phyloP scores from a whole-genome alignment of 2,113 vertebrate genomes.

The Prolemur simus region DNA sequence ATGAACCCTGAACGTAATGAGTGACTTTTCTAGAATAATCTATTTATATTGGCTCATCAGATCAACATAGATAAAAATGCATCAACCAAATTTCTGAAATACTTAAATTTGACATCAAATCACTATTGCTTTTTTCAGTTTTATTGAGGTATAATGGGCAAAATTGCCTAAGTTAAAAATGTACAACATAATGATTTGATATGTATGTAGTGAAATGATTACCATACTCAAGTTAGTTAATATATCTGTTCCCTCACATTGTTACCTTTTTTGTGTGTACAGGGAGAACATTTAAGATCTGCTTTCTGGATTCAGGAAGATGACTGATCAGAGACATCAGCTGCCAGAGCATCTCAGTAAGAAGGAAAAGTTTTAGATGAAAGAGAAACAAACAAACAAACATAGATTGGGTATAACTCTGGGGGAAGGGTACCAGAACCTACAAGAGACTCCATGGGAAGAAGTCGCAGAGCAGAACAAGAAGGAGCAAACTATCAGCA shows the following conservation, averaged over 20 bases:
- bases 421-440: too few species aligned
- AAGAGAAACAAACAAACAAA: too few species aligned
- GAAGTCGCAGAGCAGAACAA: too few species aligned
- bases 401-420: too few species aligned
- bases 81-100: slow-evolving; percentile 20
- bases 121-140: background rate
- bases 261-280: background rate
- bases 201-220: background rate
- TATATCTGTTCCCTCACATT: background rate
- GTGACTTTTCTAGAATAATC: background rate
- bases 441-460: too few species aligned
- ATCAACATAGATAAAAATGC: background rate
- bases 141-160: background rate
- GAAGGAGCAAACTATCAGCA: too few species aligned
- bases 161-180: background rate
- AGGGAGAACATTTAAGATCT: background rate
- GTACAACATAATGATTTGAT: background rate
- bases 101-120: background rate
- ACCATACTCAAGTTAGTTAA: background rate
- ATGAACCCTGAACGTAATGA: background rate
- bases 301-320: background rate
- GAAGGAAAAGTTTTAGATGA: too few species aligned
- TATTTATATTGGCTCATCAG: background rate
- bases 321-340: too few species aligned
- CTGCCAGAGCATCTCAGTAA: too few species aligned